Evolutionary conservation across 2,113 vertebrate genomes (phyloP).

Genomic region (Brachyhypopomus gauderio): DNA sequence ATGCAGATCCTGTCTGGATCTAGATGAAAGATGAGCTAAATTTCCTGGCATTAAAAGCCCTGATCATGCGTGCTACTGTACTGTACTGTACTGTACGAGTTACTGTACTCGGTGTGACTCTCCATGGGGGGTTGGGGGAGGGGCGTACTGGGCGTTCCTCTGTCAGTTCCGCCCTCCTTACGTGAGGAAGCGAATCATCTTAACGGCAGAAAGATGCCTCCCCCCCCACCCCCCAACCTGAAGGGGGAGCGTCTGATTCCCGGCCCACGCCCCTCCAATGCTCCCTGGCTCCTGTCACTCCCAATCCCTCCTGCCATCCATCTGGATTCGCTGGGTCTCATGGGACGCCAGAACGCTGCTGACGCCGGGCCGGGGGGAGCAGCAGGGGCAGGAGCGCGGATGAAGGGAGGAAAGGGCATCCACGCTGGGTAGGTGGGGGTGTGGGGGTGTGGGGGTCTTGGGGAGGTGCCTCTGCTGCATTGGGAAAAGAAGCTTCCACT

Average conservation of each 20-base stretch:
- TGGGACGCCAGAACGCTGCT: constrained; percentile 31
- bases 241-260: constrained; percentile 38
- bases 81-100: too few species aligned
- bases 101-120: too few species aligned
- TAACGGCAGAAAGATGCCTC: constrained; percentile 3
- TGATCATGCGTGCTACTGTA: too few species aligned
- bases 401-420: constrained; percentile 16
- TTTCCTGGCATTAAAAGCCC: too few species aligned
- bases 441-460: constrained; percentile 35
- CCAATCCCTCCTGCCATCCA: constrained; percentile 42
- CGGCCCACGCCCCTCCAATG: constrained; percentile 29
- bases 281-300: constrained; percentile 52
- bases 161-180: constrained; percentile 14
- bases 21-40: background rate
- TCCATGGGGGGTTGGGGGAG: too few species aligned
- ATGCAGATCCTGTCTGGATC: constrained; percentile 21
- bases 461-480: constrained; percentile 39
- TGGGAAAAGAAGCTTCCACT: constrained; percentile 34
- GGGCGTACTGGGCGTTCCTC: background rate
- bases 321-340: constrained; percentile 30
- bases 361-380: constrained; percentile 39
- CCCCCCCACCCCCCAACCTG: constrained; percentile 13
- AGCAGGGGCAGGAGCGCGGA: constrained; percentile 14
- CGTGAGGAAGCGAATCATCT: constrained; percentile 12
- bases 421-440: constrained; percentile 8